These are phyloP conservation scores for Neogobius melanostomus DNA, from an alignment of 2,113 vertebrate genomes.

Conservation along the genomic window DNA sequence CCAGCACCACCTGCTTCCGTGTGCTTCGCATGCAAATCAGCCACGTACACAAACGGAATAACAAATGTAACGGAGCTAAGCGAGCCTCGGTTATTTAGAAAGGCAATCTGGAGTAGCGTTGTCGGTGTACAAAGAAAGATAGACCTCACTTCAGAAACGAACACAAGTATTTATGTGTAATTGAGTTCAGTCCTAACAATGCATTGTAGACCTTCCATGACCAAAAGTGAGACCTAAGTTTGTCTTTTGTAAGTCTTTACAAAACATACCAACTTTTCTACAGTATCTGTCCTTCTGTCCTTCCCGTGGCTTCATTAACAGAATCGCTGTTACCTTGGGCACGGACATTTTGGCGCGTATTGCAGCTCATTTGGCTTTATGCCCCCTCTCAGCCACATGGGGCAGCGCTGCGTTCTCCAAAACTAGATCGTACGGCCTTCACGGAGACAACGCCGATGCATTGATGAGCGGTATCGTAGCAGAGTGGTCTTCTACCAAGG, in stretches of 20 bases:
- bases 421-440: conserved; percentile 6
- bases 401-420: not conserved
- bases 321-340: conserved; percentile 29
- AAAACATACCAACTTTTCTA: not conserved
- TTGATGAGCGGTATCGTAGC: not conserved
- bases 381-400: not conserved
- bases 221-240: too few relatives aligned
- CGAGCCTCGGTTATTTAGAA: not conserved
- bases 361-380: not conserved
- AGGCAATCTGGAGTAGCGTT: not conserved
- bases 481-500: conserved; percentile 3
- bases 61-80: conserved; percentile 30
- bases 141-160: too few relatives aligned
- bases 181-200: too few relatives aligned
- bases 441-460: not conserved
- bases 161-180: too few relatives aligned
- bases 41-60: conserved; percentile 46
- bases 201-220: too few relatives aligned
- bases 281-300: not conserved
- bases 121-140: too few relatives aligned
- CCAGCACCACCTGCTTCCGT: conserved; percentile 53
- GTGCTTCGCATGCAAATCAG: conserved; percentile 59
- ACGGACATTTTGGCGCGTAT: conserved; percentile 28
- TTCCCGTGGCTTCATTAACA: conserved; percentile 19
- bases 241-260: not conserved